Percentiles rank a stretch among this genome's conserved stretches.
Conservation (phyloP, 2,113 vertebrate genomes). For the Rhadina sibilatrix region DNA sequence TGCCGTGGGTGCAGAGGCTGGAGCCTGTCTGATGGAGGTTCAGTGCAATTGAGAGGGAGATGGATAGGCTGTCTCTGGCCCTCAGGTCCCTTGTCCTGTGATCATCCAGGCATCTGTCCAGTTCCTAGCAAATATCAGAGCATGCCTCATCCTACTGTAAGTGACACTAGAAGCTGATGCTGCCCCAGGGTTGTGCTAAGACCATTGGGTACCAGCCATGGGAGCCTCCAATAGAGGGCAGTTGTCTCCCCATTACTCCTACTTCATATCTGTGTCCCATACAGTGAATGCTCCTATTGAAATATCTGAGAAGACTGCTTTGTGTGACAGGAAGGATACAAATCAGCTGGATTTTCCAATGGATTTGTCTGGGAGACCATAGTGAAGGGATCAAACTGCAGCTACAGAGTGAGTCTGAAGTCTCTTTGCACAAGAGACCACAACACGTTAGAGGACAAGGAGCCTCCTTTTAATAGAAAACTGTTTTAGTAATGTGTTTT, state of each 20-base stretch:
- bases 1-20: background rate
- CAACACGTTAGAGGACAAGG: background rate
- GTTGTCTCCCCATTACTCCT: background rate
- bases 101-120: background rate
- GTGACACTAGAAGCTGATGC: background rate
- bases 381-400: background rate
- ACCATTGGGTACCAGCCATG: background rate
- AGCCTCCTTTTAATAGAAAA: background rate
- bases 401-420: background rate
- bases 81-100: background rate
- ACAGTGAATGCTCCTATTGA: background rate
- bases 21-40: background rate
- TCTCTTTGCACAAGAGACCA: background rate
- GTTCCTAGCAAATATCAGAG: background rate
- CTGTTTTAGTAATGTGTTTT: background rate
- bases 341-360: background rate
- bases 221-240: background rate
- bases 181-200: background rate
- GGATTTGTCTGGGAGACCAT: fast-evolving
- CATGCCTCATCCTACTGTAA: background rate
- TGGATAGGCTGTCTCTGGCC: background rate
- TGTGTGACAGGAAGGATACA: fast-evolving
- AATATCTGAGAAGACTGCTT: background rate
- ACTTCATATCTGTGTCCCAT: background rate
- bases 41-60: background rate